These are phyloP conservation scores for Alces alces DNA, from an alignment of 2,113 vertebrate genomes.

Conservation along the genomic window DNA sequence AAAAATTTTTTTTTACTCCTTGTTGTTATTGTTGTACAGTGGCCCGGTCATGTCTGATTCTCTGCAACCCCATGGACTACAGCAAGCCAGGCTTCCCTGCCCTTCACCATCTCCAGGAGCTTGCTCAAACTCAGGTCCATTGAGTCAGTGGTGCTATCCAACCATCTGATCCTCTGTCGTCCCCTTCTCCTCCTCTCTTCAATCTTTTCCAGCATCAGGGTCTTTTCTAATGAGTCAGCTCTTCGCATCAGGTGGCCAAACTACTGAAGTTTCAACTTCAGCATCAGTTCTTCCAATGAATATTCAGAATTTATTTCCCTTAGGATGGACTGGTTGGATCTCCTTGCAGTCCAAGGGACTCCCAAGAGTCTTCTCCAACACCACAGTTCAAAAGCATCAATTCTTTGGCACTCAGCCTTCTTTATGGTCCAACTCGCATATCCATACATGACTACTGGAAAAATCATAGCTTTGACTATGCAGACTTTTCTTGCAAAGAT, in stretches of 20 bases:
- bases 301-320: not conserved
- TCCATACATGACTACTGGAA: not conserved
- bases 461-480: not conserved
- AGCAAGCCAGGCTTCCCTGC: not conserved
- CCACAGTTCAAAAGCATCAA: not conserved
- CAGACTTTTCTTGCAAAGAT: not conserved
- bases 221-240: not conserved
- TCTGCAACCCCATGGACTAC: accelerated
- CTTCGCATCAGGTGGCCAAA: not conserved
- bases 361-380: not conserved
- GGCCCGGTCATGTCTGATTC: not conserved
- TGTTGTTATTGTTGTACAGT: not conserved
- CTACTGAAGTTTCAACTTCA: not conserved
- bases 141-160: not conserved
- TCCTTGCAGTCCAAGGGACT: not conserved
- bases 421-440: not conserved
- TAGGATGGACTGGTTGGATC: not conserved
- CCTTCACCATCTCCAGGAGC: not conserved
- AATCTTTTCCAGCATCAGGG: not conserved
- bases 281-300: not conserved
- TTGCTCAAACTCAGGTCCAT: not conserved
- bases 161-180: not conserved
- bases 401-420: not conserved
- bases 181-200: not conserved
- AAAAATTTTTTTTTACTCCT: not conserved